phyloP scores from a whole-genome alignment of 2,888 invertebrate species.

The Drosophila pullipes region DNA sequence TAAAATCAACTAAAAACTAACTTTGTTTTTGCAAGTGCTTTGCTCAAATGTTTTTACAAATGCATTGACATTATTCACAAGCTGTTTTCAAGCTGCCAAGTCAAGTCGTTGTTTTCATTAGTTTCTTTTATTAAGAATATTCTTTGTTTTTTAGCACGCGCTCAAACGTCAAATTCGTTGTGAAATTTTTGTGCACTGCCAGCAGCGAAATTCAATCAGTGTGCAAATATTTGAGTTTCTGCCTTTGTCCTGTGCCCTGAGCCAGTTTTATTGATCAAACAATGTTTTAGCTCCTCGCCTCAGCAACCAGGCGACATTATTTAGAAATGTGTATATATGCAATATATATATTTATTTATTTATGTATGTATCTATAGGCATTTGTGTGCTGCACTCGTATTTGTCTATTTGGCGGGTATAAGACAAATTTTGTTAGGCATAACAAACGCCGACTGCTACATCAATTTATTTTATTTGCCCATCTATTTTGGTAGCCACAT shows the following conservation, averaged over 20 bases:
- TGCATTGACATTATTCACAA: slow-evolving; percentile 38
- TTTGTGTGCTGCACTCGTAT: slow-evolving; percentile 14
- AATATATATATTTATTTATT: background rate
- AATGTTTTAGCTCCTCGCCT: slow-evolving; percentile 51
- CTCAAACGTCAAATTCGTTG: slow-evolving; percentile 56
- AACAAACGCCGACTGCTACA: slow-evolving; percentile 50
- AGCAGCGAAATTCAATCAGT: slow-evolving; percentile 53
- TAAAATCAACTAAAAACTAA: slow-evolving; percentile 15
- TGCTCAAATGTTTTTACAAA: slow-evolving; percentile 48
- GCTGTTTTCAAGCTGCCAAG: slow-evolving; percentile 16
- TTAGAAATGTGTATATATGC: slow-evolving; percentile 34
- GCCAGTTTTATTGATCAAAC: slow-evolving; percentile 79
- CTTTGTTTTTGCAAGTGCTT: slow-evolving; percentile 60
- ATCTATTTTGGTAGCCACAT: slow-evolving; percentile 63
- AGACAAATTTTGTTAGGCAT: slow-evolving; percentile 54
- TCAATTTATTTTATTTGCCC: slow-evolving; percentile 67
- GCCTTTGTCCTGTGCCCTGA: slow-evolving; percentile 21
- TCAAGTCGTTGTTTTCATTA: slow-evolving; percentile 8
- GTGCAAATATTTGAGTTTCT: slow-evolving; percentile 60
- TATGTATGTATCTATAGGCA: slow-evolving; percentile 6
- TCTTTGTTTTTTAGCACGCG: slow-evolving; percentile 19
- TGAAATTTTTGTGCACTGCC: slow-evolving; percentile 60
- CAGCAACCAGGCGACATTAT: slow-evolving; percentile 55
- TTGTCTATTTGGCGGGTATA: slow-evolving; percentile 35
- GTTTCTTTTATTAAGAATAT: slow-evolving; percentile 3